Conservation (phyloP, 2,797 vertebrate species). For the Pangasius sanitwongsei region DNA sequence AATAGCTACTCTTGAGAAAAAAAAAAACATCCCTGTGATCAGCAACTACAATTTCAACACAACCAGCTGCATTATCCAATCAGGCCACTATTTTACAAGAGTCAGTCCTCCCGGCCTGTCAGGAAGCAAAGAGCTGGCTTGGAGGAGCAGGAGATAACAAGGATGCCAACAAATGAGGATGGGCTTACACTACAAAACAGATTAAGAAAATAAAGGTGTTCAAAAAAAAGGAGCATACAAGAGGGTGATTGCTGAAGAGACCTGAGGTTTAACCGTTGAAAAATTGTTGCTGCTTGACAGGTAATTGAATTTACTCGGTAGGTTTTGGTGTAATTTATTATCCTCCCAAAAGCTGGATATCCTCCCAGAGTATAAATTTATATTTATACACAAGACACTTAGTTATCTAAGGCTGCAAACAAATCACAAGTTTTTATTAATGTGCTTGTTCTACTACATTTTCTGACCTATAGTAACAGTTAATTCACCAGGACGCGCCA, state of each 20-base stretch:
- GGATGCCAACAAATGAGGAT: constrained; percentile 9
- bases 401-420: neutral
- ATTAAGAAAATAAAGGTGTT: neutral
- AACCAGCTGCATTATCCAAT: neutral
- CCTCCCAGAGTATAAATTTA: neutral
- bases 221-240: neutral
- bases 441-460: neutral
- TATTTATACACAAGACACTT: neutral
- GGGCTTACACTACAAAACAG: constrained; percentile 4
- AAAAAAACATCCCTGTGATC: constrained; percentile 11
- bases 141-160: neutral
- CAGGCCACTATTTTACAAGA: constrained; percentile 5
- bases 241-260: neutral
- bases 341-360: neutral
- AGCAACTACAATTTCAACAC: constrained; percentile 7
- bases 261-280: neutral
- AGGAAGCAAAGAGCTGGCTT: constrained; percentile 3
- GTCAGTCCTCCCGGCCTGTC: neutral
- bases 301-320: neutral
- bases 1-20: neutral
- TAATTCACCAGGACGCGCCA: neutral
- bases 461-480: neutral
- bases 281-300: neutral
- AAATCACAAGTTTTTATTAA: neutral
- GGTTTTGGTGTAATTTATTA: too few relatives aligned